A percentile compares a stretch with the other conserved stretches of the same genome.
phyloP scores from a whole-genome alignment of 2,888 invertebrate species.

The Oscheius sp. region DNA sequence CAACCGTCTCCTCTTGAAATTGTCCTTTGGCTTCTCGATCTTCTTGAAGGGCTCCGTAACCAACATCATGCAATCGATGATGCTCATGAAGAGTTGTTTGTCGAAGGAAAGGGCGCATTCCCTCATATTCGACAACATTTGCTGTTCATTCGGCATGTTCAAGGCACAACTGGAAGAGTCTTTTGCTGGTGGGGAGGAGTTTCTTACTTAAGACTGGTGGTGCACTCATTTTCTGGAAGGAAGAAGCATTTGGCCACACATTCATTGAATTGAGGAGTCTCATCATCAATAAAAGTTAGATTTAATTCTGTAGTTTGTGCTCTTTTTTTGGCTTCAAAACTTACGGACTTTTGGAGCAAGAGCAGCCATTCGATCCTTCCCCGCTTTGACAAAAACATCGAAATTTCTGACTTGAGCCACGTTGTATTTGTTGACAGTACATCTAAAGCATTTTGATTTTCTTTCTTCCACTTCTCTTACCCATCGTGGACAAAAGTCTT shows the following conservation, averaged over 20 bases:
- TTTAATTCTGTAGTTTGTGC: background rate
- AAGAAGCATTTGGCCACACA: slow-evolving; percentile 4
- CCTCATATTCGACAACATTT: background rate
- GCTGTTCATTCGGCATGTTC: slow-evolving; percentile 2
- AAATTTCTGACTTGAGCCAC: background rate
- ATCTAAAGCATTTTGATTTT: background rate
- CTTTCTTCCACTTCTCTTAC: background rate
- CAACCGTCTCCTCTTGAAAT: background rate
- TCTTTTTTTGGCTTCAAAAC: background rate
- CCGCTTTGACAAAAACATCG: background rate
- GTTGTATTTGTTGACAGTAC: slow-evolving; percentile 3
- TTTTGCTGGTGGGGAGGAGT: background rate
- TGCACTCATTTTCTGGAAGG: background rate
- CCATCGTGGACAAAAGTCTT: background rate
- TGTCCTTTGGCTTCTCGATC: background rate
- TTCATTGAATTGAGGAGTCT: background rate
- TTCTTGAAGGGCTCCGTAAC: background rate
- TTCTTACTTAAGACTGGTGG: background rate
- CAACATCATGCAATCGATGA: background rate
- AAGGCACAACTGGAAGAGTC: slow-evolving; percentile 4
- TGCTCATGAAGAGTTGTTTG: background rate
- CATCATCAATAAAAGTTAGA: background rate
- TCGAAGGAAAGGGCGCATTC: background rate
- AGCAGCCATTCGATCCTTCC: background rate
- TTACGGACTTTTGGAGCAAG: background rate